Percentiles rank a stretch among this genome's conserved stretches.
Evolutionary conservation across 2,888 invertebrate species (phyloP).

Genomic region (Xylota segnis): DNA sequence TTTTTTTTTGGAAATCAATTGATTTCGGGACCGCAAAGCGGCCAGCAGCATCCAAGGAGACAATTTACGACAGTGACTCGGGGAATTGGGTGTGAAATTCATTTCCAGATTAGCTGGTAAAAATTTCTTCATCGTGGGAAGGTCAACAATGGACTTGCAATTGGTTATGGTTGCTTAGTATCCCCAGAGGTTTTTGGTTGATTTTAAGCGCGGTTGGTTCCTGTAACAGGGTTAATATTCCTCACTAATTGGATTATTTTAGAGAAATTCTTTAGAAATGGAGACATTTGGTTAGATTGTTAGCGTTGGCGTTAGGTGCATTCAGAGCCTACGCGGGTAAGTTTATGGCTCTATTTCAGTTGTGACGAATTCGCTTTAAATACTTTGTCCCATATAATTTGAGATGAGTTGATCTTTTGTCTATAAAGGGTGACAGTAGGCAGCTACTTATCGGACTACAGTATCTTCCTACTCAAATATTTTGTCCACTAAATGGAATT

Average conservation of each 20-base stretch:
- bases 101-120: slow-evolving; percentile 40
- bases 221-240: slow-evolving; percentile 25
- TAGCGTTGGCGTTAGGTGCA: slow-evolving; percentile 17
- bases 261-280: neutral
- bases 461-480: neutral
- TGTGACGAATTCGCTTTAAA: neutral
- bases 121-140: neutral
- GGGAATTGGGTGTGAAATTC: slow-evolving; percentile 70
- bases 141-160: slow-evolving; percentile 22
- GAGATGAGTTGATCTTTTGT: neutral
- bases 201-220: slow-evolving; percentile 13
- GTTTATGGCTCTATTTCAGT: neutral
- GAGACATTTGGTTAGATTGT: slow-evolving; percentile 21
- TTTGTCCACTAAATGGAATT: no score
- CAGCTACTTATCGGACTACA: neutral
- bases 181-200: neutral
- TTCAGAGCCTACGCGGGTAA: neutral
- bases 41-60: slow-evolving; percentile 34
- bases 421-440: neutral
- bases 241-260: slow-evolving; percentile 35
- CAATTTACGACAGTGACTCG: slow-evolving; percentile 63
- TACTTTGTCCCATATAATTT: neutral
- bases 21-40: slow-evolving; percentile 71
- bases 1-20: slow-evolving; percentile 47
- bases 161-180: slow-evolving; percentile 48